Conservation (phyloP, 2,888 invertebrate genomes). For the Lasioglossum pauxillum region DNA sequence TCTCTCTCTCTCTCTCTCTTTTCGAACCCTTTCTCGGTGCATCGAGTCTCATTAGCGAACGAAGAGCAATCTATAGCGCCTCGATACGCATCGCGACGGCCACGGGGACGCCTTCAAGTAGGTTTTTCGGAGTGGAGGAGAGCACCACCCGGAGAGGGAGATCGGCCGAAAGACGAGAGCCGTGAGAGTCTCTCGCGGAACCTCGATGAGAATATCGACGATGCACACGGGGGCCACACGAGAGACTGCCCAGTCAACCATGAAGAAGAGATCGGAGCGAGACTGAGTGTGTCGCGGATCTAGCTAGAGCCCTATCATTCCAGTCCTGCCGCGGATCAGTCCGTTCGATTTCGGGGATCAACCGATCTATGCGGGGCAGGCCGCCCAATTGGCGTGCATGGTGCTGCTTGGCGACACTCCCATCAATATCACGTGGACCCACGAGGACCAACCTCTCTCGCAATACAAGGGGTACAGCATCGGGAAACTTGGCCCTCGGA, state of each 20-base stretch:
- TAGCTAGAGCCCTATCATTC: conserved; percentile 77
- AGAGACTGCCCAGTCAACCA: conserved; percentile 23
- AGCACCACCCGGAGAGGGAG: conserved; percentile 22
- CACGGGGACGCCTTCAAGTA: conserved; percentile 14
- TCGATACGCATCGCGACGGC: conserved; percentile 2
- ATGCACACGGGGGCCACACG: background rate
- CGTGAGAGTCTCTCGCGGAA: conserved; percentile 32
- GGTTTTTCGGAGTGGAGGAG: conserved; percentile 29
- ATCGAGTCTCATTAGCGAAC: conserved; percentile 16
- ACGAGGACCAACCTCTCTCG: conserved; percentile 84
- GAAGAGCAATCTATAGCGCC: conserved; percentile 19
- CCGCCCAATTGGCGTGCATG: conserved; percentile 90
- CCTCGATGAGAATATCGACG: conserved; percentile 28
- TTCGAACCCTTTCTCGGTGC: conserved; percentile 30
- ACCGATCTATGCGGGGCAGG: conserved; percentile 91
- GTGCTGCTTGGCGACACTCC: conserved; percentile 87
- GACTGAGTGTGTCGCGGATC: conserved; percentile 30
- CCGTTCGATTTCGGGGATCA: conserved; percentile 92
- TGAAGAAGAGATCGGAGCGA: conserved; percentile 15
- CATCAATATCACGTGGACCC: conserved; percentile 86
- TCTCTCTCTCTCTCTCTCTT: conserved; percentile 11
- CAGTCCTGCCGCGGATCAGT: conserved; percentile 93
- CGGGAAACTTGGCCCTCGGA: conserved; percentile 81
- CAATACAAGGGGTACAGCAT: conserved; percentile 81
- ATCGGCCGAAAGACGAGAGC: conserved; percentile 39